phyloP scores from a whole-genome alignment of 1,140 invertebrate species.

The Hycleus cichorii region DNA sequence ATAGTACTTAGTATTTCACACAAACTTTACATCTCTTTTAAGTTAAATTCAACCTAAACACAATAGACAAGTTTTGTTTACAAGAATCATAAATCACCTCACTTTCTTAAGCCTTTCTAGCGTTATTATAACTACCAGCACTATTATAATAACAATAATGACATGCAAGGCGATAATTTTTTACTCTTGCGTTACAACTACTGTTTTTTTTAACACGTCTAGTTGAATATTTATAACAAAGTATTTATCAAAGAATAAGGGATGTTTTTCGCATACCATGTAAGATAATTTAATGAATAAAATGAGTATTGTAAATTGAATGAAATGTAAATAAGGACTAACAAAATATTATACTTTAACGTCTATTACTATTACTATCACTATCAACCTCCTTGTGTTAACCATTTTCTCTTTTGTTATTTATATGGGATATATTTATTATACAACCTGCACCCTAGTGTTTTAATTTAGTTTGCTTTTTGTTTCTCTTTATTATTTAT shows the following conservation, averaged over 20 bases:
- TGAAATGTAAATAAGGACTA: conserved; percentile 10
- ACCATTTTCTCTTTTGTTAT: not conserved
- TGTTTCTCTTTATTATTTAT: no score
- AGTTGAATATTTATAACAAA: conserved; percentile 9
- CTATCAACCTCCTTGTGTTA: no score
- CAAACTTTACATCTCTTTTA: no score
- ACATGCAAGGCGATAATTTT: conserved; percentile 7
- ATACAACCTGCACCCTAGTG: conserved; percentile 1
- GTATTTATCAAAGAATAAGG: conserved; percentile 3
- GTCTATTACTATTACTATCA: not conserved
- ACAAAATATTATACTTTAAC: conserved; percentile 11
- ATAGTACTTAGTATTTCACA: no score
- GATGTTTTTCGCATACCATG: no score
- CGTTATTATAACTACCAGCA: no score
- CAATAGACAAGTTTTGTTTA: not conserved
- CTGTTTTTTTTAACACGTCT: not conserved
- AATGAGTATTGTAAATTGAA: conserved; percentile 2
- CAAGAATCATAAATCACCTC: conserved; percentile 3
- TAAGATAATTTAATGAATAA: no score
- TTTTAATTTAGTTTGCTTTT: conserved; percentile 9
- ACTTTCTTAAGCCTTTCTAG: not conserved
- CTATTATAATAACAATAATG: not conserved
- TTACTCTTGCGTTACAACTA: conserved; percentile 1
- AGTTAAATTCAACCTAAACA: no score
- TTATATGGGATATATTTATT: conserved; percentile 7